These are phyloP conservation scores for Thereuonema tuberculata DNA, from an alignment of 1,140 invertebrate genomes.

Conservation along the genomic window DNA sequence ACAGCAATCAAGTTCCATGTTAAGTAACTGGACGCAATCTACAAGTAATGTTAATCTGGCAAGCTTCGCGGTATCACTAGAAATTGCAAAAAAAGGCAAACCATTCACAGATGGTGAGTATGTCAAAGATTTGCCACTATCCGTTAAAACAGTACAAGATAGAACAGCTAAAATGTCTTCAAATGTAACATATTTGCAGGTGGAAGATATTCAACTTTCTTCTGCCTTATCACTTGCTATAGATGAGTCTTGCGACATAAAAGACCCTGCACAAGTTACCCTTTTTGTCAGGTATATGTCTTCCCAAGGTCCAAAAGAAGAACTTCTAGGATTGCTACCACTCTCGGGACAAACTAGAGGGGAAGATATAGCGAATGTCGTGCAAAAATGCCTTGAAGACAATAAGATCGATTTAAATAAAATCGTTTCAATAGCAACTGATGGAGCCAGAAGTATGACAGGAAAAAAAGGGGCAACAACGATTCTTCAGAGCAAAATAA, in stretches of 20 bases:
- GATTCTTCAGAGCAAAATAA: neutral
- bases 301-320: conserved; percentile 9
- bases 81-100: conserved; percentile 13
- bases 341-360: conserved; percentile 14
- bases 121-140: conserved; percentile 23
- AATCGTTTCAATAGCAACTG: neutral
- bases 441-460: neutral
- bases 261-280: conserved; percentile 6
- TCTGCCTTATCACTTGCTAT: neutral
- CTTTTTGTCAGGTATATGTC: conserved; percentile 1
- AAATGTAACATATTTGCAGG: neutral
- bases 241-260: conserved; percentile 13
- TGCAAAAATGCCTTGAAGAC: neutral
- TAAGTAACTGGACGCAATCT: neutral
- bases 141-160: conserved; percentile 25
- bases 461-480: neutral
- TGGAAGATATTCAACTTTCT: neutral
- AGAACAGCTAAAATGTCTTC: conserved; percentile 1
- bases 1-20: neutral
- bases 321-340: neutral
- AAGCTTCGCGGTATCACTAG: neutral
- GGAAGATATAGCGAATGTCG: conserved; percentile 14
- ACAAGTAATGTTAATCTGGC: neutral
- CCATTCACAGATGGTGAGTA: conserved; percentile 21
- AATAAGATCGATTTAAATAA: neutral